These are phyloP conservation scores for Drosophila flavopinicola DNA, from an alignment of 2,888 invertebrate genomes.

Conservation along the genomic window DNA sequence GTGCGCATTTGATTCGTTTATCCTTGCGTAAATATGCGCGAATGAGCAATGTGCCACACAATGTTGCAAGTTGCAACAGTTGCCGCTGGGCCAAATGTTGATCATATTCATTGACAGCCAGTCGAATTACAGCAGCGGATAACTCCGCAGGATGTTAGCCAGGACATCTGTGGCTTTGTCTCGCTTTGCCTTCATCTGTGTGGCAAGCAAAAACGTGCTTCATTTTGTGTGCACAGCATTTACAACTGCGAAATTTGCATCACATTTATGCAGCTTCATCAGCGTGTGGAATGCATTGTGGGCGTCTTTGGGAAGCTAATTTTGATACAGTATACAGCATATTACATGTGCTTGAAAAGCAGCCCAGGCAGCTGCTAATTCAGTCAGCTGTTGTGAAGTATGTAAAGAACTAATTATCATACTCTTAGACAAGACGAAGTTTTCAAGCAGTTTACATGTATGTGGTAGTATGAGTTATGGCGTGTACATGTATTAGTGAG, in stretches of 20 bases:
- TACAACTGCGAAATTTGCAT: slow-evolving; percentile 49
- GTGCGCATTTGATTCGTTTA: slow-evolving; percentile 64
- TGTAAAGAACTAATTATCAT: slow-evolving; percentile 2
- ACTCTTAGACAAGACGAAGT: background rate
- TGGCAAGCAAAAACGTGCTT: slow-evolving; percentile 51
- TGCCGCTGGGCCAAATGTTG: slow-evolving; percentile 32
- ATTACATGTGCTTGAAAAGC: background rate
- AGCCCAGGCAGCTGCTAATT: background rate
- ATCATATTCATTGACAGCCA: slow-evolving; percentile 42
- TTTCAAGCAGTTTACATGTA: slow-evolving; percentile 1
- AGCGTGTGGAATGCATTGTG: slow-evolving; percentile 28
- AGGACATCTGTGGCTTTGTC: slow-evolving; percentile 11
- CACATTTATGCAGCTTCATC: slow-evolving; percentile 60
- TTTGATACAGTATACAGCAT: slow-evolving; percentile 1
- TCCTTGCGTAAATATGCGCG: slow-evolving; percentile 45
- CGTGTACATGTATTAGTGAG: slow-evolving; percentile 4
- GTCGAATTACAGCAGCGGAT: slow-evolving; percentile 43
- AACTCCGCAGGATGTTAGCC: slow-evolving; percentile 35
- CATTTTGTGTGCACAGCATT: slow-evolving; percentile 62
- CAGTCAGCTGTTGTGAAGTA: background rate
- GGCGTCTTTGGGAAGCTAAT: slow-evolving; percentile 8
- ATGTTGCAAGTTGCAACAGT: slow-evolving; percentile 9
- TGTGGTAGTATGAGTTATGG: background rate
- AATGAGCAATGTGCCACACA: slow-evolving; percentile 37
- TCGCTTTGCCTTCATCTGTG: background rate